Conservation (phyloP, 2,888 invertebrate genomes). For the Tromatobia lineatoria region DNA sequence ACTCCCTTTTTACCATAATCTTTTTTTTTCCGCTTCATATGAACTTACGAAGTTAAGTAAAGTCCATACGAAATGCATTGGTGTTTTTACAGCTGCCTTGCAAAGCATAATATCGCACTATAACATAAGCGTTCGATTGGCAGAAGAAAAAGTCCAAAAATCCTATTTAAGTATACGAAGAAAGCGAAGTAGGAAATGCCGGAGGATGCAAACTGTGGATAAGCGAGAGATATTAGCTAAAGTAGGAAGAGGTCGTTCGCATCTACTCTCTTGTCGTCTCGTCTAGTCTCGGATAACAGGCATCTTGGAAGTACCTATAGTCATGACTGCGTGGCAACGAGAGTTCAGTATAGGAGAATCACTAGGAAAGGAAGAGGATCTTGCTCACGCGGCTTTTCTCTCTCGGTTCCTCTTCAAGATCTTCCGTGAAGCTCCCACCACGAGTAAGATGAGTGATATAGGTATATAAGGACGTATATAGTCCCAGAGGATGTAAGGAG, state of each 20-base stretch:
- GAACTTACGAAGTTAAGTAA: too few relatives aligned
- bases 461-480: neutral
- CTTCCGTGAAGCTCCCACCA: constrained; percentile 33
- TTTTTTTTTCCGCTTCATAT: too few relatives aligned
- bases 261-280: constrained; percentile 49
- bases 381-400: constrained; percentile 64
- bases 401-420: constrained; percentile 47
- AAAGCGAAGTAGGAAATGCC: constrained; percentile 69
- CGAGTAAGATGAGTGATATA: constrained; percentile 10
- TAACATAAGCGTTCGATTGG: neutral
- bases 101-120: neutral
- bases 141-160: neutral
- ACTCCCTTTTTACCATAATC: too few relatives aligned
- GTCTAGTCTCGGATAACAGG: constrained; percentile 59
- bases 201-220: constrained; percentile 81
- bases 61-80: too few relatives aligned
- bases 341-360: constrained; percentile 34
- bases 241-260: constrained; percentile 53
- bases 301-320: constrained; percentile 51
- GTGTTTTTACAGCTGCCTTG: neutral
- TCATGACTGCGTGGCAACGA: constrained; percentile 49
- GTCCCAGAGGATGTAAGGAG: constrained; percentile 24
- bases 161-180: constrained; percentile 12
- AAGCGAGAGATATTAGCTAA: constrained; percentile 82
- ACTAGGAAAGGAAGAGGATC: constrained; percentile 50